phyloP scores from a whole-genome alignment of 2,888 invertebrate species.

The Cryptosula pallasiana region DNA sequence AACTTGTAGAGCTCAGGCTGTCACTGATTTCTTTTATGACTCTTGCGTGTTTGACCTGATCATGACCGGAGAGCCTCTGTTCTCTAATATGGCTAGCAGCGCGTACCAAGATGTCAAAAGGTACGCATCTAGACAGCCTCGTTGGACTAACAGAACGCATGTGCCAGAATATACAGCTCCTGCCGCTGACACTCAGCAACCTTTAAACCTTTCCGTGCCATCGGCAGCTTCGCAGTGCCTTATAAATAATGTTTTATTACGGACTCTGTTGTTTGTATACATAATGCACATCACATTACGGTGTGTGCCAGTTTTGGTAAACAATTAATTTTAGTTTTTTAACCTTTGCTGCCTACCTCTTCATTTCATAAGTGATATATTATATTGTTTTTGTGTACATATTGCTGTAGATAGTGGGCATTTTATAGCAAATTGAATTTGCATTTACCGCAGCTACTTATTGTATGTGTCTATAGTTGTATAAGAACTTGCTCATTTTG shows the following conservation, averaged over 20 bases:
- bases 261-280: slow-evolving; percentile 21
- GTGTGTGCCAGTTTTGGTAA: background rate
- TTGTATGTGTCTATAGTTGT: no score
- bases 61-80: slow-evolving; percentile 56
- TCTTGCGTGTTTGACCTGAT: slow-evolving; percentile 61
- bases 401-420: no score
- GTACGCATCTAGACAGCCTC: slow-evolving; percentile 1
- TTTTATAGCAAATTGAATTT: no score
- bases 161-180: background rate
- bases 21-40: slow-evolving; percentile 59
- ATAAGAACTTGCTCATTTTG: no score
- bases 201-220: background rate
- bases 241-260: background rate
- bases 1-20: slow-evolving; percentile 49
- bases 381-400: no score
- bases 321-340: background rate
- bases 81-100: slow-evolving; percentile 54
- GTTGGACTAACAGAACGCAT: background rate
- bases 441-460: no score
- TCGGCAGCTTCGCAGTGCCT: background rate
- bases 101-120: slow-evolving; percentile 49
- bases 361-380: background rate
- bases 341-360: background rate
- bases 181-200: background rate
- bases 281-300: background rate